Evolutionary conservation across 64 coral and sea anemone genomes (phyloP).

Genomic region (Actinia equina): DNA sequence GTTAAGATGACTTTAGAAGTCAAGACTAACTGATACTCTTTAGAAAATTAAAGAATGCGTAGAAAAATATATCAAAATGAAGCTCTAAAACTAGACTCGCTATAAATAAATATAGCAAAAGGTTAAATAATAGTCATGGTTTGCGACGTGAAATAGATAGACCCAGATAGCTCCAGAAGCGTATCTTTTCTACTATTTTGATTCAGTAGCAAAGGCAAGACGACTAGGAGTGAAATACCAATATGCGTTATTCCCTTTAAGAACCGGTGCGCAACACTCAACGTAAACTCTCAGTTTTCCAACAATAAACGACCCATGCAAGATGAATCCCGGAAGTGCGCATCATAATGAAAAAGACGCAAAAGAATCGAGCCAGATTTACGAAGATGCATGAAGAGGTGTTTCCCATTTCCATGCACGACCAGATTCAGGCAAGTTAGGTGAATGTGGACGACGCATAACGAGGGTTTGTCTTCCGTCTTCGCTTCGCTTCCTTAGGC

Average conservation of each 20-base stretch:
- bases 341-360: neutral
- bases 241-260: neutral
- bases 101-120: conserved; percentile 13
- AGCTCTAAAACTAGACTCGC: neutral
- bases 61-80: conserved; percentile 12
- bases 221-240: neutral
- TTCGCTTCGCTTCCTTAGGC: conserved; percentile 44
- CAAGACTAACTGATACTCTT: neutral
- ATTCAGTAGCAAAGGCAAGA: no score
- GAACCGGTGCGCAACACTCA: neutral
- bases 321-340: neutral
- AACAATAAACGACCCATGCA: neutral
- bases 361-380: neutral
- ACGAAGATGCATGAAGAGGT: neutral
- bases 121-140: neutral
- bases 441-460: neutral
- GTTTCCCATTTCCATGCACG: neutral
- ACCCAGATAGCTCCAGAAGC: no score
- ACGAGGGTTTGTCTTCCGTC: conserved; percentile 42
- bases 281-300: neutral
- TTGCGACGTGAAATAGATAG: neutral
- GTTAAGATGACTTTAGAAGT: neutral
- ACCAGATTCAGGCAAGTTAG: neutral
- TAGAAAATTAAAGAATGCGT: neutral
- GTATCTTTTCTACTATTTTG: no score